Evolutionary conservation across 2,797 vertebrate genomes (phyloP), one percentile per base, ranked within the genome.

Genomic region (Holocentrus rufus): DNA sequence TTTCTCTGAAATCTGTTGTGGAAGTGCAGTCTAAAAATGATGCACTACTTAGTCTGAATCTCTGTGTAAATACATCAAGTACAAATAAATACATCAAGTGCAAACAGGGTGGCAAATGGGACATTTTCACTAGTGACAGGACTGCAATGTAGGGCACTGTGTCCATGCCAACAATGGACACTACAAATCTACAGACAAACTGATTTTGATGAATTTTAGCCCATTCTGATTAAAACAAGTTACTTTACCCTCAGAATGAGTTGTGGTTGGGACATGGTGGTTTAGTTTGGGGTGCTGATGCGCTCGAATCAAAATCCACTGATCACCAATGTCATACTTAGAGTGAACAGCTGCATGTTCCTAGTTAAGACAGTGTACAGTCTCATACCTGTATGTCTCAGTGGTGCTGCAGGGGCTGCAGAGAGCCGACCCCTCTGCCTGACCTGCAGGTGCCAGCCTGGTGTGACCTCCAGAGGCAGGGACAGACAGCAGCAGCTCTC

Each of bases 391-490:
- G 85, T 86, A 92, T 3, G 87, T 88, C 81, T 97, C 96, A 6
- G 96, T 96, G 23, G 95, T 95, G 88, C 96, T 97, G 83, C 95
- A 97, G 17, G 96, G 96, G 80, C 95, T 97, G 77, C 94, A 94
- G 22, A 96, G 91, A 5, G 77, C 72, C n/a, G 79, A 76, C 47
- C 68, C 73, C 13, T 85, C 86, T 46, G 59, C 68, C 7, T 65
- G 88, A 83, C 69, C 54, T 59, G 61, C 57, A 73, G 65, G 52
- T 36, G 69, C 82, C 61, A 86, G 23, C 65, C 67, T 79, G 31
- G 58, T 17, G 56, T 68, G 65, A 72, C 75, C 68, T 70, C 57
- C 81, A 5, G 85, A 69, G 25, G 67, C 23, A 11, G 80, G 79
- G 22, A 58, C 68, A 54, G 88, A 25, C 1, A 18, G 36, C 10